Evolutionary conservation across 2,113 vertebrate genomes (phyloP).

Genomic region (Gasterosteus nipponicus): DNA sequence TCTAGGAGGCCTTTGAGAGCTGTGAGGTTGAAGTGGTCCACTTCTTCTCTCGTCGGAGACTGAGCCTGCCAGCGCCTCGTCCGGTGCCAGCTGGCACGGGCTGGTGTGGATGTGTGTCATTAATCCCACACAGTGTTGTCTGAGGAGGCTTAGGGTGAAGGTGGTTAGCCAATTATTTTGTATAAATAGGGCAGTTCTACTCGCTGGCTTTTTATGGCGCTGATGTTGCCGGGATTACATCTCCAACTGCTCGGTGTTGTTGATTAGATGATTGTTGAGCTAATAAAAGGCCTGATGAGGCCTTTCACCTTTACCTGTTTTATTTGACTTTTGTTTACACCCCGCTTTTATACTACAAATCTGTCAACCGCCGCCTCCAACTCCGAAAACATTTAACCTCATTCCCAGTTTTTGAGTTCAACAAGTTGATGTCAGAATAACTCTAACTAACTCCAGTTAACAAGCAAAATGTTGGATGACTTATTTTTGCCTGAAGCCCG

Average conservation of each 20-base stretch:
- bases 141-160: slow-evolving; percentile 71
- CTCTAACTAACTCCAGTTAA: slow-evolving; percentile 5
- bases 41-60: slow-evolving; percentile 66
- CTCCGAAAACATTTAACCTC: slow-evolving; percentile 23
- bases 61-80: slow-evolving; percentile 50
- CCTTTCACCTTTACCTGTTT: slow-evolving; percentile 66
- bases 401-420: slow-evolving; percentile 17
- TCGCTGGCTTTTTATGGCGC: slow-evolving; percentile 75
- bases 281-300: slow-evolving; percentile 68
- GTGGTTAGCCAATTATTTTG: slow-evolving; percentile 75
- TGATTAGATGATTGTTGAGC: slow-evolving; percentile 73
- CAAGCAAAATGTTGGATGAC: slow-evolving; percentile 14
- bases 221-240: slow-evolving; percentile 67
- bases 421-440: slow-evolving; percentile 37
- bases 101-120: slow-evolving; percentile 78
- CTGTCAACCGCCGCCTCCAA: slow-evolving; percentile 34
- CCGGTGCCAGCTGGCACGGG: slow-evolving; percentile 73
- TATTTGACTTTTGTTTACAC: slow-evolving; percentile 45
- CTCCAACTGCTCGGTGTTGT: slow-evolving; percentile 60
- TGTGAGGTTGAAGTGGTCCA: slow-evolving; percentile 76
- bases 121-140: slow-evolving; percentile 80
- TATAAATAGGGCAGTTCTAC: slow-evolving; percentile 78
- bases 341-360: slow-evolving; percentile 33
- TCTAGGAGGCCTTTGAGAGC: slow-evolving; percentile 65
- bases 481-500: slow-evolving; percentile 33